Evolutionary conservation across 2,113 vertebrate species (phyloP), one percentile per base, ranked within the genome.

Genomic region (Notothenia coriiceps): DNA sequence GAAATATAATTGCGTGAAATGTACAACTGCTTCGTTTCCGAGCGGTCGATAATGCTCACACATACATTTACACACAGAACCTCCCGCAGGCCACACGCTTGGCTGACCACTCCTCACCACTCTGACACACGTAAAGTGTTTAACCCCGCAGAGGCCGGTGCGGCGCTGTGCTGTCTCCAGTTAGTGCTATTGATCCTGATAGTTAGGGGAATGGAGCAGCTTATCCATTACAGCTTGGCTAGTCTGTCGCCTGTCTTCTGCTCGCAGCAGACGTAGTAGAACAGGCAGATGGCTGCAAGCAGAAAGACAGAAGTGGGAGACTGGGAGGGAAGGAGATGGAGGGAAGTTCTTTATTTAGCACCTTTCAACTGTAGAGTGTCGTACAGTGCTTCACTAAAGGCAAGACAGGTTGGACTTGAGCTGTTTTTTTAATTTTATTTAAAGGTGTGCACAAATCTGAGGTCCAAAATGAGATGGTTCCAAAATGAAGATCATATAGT

Each of bases 191-290:
- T 82, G 85, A 70, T 88, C 85, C 83, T 78, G 64, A 75, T 70
- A 17, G 82, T 25, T 65, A 72, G 15, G 40, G 65, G 76, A 81
- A 43, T 6, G 51, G 40, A 66, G 81, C 52, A 64, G 72, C 83
- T 83, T 59, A 83, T 90, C 90, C 89, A 92, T 91, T 89, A 91
- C 51, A 76, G 77, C 49, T 69, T 81, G 71, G 79, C 70, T 83
- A 77, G 80, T 71, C 54, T 81, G 54, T 67, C 71, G 61, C 63
- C 85, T 52, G 70, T 73, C 77, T 81, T 13, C 74, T 10, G 44
- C 84, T 67, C 49, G 10, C 13, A 18, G 80, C 40, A 74, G 79
- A 77, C 46, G 12, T 75, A 65, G 55, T 65, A 67, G 62, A 73
- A 74, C 13, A 10, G 59, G 74, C 25, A 14, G 57, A 54, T n/a